phyloP scores from a whole-genome alignment of 2,113 vertebrate species.

The Brachypodius melanocephalos region DNA sequence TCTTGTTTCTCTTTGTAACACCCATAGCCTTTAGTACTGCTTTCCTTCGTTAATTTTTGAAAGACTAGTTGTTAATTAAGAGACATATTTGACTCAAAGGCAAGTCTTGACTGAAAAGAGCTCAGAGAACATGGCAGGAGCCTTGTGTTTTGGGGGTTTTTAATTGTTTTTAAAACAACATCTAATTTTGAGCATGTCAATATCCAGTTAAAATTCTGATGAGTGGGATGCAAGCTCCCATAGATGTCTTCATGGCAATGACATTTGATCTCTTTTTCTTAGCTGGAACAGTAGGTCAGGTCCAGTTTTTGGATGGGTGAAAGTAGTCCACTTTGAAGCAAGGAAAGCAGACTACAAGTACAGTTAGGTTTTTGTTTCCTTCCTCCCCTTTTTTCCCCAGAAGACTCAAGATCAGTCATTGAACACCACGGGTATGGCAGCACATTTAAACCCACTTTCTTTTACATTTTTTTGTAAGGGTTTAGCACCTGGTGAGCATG shows the following conservation, averaged over 20 bases:
- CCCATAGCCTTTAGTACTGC: background rate
- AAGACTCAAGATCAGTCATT: background rate
- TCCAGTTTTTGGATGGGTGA: background rate
- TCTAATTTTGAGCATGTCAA: background rate
- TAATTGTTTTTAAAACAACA: background rate
- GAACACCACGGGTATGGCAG: background rate
- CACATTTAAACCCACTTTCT: background rate
- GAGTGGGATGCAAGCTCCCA: background rate
- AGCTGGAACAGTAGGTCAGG: background rate
- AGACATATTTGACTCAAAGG: background rate
- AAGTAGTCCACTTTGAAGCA: constrained; percentile 22
- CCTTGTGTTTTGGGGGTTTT: background rate
- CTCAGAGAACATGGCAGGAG: background rate
- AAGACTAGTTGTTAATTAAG: constrained; percentile 23
- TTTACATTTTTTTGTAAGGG: background rate
- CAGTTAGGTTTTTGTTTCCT: background rate
- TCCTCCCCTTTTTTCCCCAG: background rate
- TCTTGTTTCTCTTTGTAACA: constrained; percentile 4
- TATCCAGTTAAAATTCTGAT: background rate
- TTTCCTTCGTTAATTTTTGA: constrained; percentile 6
- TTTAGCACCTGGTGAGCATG: background rate
- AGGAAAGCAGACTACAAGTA: background rate
- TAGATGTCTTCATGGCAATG: background rate
- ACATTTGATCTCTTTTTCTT: background rate
- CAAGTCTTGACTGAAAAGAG: background rate